Percentiles rank a stretch among this genome's conserved stretches.
Evolutionary conservation across 1,140 invertebrate genomes (phyloP).

Genomic region (Euwallacea fornicatus): DNA sequence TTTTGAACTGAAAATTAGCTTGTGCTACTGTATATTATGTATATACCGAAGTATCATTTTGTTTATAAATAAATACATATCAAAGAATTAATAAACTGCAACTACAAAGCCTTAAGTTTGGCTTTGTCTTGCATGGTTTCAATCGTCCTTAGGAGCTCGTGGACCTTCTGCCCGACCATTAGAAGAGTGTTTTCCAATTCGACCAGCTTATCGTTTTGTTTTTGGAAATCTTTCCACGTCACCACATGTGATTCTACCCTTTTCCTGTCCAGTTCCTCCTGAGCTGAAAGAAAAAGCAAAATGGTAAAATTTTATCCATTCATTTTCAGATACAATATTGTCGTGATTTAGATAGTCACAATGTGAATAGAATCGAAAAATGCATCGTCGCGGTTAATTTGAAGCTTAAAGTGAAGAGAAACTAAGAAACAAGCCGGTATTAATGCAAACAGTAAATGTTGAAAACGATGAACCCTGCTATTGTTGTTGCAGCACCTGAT

Average conservation of each 20-base stretch:
- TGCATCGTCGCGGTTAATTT: too few species aligned
- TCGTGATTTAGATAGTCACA: not conserved
- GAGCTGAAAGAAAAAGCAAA: conserved; percentile 12
- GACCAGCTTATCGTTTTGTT: conserved; percentile 29
- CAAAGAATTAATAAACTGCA: conserved; percentile 7
- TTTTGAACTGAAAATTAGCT: not conserved
- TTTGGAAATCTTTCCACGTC: conserved; percentile 31
- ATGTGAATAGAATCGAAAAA: too few species aligned
- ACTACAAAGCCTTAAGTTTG: conserved; percentile 1
- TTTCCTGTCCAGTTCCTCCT: conserved; percentile 18
- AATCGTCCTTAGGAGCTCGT: conserved; percentile 17
- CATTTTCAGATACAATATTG: not conserved
- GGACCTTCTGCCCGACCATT: conserved; percentile 20
- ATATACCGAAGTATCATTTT: conserved; percentile 36
- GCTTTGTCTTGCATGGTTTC: conserved; percentile 30
- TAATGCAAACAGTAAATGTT: too few species aligned
- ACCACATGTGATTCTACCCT: conserved; percentile 7
- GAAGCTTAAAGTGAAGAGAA: too few species aligned
- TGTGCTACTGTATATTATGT: conserved; percentile 42
- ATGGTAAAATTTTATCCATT: not conserved
- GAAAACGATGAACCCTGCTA: too few species aligned
- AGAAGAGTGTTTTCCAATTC: conserved; percentile 23
- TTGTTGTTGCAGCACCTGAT: too few species aligned
- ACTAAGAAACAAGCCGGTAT: too few species aligned
- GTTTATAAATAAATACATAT: conserved; percentile 42